Evolutionary conservation across 1,140 invertebrate genomes (phyloP), one percentile per base, ranked within the genome.

Genomic region (Ceratosolen solmsi): DNA sequence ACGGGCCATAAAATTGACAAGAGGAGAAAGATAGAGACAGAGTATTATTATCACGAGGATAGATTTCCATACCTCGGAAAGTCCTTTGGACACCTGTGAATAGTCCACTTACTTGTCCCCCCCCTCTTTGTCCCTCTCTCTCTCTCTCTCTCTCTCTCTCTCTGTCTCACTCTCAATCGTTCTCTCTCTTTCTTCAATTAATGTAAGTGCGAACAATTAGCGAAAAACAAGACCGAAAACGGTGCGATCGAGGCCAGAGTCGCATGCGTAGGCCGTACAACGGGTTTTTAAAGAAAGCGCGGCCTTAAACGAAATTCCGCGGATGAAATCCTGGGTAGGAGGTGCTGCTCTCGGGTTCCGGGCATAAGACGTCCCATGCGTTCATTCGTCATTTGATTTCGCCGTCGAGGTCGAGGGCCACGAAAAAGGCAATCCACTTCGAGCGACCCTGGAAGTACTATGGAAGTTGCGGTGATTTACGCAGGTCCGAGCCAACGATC

Each of bases 401-500:
- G n/a, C 3, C 7, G 1, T 9, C 25, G 3, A 13, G 22, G 25
- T n/a, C n/a, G 25, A 17, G 51, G 20, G 11, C 3, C 11, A 54
- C 2, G 3, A 25, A n/a, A 60, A n/a, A 27, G 25, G 33, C 60
- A 27, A 63, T 27, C 60, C 30, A 63, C 60, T 63, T 63, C 0
- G 60, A 4, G 27, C 25, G 25, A 1, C 8, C 13, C 27, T 68
- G 33, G 27, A 33, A 68, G 33, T 68, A 33, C 63, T 20, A 68
- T 33, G 36, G 36, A 68, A 22, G 22, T 68, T 68, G 63, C n/a
- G n/a, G n/a, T 68, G 63, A 68, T 68, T 68, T 68, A 68, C 63
- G 36, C 63, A 9, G 22, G 0, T 68, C 30, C 33, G 63, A 38
- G 22, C 13, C 5, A 54, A 46, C 5, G 13, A 5, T 46, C 5